Evolutionary conservation across 2,888 invertebrate species (phyloP).

Genomic region (Pristionchus arcanus): DNA sequence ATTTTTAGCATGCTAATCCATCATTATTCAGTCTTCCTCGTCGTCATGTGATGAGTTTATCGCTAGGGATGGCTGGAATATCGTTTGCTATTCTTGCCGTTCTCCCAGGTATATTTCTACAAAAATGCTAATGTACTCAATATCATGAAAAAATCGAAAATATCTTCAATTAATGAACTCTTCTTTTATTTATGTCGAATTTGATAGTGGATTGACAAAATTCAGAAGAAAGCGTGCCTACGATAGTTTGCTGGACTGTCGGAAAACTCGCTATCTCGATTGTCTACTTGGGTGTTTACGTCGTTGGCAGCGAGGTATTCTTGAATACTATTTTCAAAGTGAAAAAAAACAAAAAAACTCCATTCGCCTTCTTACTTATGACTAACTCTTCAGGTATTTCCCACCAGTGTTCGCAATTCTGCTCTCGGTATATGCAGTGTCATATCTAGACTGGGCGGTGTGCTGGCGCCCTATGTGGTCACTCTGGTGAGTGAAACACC

Average conservation of each 20-base stretch:
- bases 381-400: constrained; percentile 24
- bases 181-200: background rate
- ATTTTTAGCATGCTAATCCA: too few relatives aligned
- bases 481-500: background rate
- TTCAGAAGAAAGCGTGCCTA: constrained; percentile 4
- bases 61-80: constrained; percentile 1
- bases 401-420: constrained; percentile 45
- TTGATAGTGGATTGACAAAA: background rate
- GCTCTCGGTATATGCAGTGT: constrained; percentile 50
- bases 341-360: background rate
- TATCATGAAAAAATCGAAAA: background rate
- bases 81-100: background rate
- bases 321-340: background rate
- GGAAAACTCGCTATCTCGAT: constrained; percentile 67
- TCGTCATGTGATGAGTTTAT: constrained; percentile 18
- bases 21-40: constrained; percentile 26
- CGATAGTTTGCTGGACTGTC: constrained; percentile 62
- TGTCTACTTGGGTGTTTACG: constrained; percentile 66
- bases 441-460: constrained; percentile 51
- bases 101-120: background rate
- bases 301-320: constrained; percentile 63
- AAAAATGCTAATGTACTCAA: background rate
- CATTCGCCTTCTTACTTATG: background rate
- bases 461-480: constrained; percentile 28
- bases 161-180: too few relatives aligned